Conservation (phyloP, 2,797 vertebrate genomes). For the Paramormyrops hopkinsi region DNA sequence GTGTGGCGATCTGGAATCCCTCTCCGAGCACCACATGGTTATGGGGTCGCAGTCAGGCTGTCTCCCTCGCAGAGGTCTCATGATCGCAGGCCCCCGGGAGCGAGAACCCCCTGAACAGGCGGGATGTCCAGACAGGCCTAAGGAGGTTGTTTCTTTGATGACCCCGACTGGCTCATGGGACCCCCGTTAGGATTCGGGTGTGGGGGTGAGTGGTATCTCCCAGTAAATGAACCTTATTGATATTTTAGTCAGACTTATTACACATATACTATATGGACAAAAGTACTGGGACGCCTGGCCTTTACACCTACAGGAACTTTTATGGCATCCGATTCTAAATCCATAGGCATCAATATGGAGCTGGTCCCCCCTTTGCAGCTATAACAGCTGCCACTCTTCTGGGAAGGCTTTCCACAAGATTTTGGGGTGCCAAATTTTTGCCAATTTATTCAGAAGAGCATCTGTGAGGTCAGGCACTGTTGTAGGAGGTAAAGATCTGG, state of each 20-base stretch:
- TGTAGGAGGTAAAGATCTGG: too few species aligned
- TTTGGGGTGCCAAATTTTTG: too few species aligned
- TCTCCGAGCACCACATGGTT: slow-evolving; percentile 31
- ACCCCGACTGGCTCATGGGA: background rate
- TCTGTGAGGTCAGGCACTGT: too few species aligned
- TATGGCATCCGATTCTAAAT: background rate
- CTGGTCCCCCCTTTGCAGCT: background rate
- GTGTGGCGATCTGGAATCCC: slow-evolving; percentile 24
- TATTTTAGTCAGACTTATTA: background rate
- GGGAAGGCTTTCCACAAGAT: background rate
- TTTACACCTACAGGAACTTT: background rate
- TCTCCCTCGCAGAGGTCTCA: slow-evolving; percentile 31
- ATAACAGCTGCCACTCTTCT: background rate
- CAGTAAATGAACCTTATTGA: background rate
- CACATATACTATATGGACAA: background rate
- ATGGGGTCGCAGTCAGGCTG: slow-evolving; percentile 39
- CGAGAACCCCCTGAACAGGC: background rate
- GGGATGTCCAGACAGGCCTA: background rate
- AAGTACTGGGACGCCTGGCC: background rate
- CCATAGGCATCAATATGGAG: background rate
- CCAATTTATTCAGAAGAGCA: too few species aligned
- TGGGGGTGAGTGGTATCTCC: background rate
- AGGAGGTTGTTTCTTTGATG: background rate
- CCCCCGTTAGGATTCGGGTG: background rate
- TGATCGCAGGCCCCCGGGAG: background rate